phyloP scores from a whole-genome alignment of 2,797 vertebrate species.

The Dendrocincla tyrannina region DNA sequence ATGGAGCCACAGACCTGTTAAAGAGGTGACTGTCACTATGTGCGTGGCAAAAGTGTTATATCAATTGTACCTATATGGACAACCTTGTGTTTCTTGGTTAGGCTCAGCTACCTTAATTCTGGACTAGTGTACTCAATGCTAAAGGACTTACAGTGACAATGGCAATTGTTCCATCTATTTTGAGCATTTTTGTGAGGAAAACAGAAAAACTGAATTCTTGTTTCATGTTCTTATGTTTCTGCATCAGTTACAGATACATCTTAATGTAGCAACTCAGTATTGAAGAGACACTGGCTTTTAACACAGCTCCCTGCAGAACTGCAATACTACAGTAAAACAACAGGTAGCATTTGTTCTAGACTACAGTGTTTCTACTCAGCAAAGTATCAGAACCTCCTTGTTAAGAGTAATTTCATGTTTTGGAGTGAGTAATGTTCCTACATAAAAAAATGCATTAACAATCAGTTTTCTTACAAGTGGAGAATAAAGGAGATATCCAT shows the following conservation, averaged over 20 bases:
- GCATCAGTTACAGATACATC: not conserved
- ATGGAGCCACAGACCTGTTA: not conserved
- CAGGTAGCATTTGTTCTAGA: not conserved
- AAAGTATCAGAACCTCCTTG: not conserved
- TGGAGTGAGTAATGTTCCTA: not conserved
- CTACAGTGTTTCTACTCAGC: not conserved
- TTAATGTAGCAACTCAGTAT: not conserved
- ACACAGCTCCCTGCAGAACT: not conserved
- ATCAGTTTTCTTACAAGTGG: not conserved
- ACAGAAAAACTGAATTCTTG: not conserved
- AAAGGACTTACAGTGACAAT: not conserved
- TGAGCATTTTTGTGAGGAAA: not conserved
- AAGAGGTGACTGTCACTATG: not conserved
- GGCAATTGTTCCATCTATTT: not conserved
- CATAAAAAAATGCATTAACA: slow-evolving; percentile 16
- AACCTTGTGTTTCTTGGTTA: not conserved
- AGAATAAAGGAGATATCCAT: not conserved
- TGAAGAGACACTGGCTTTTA: not conserved
- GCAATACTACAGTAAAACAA: not conserved
- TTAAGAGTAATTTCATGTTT: not conserved
- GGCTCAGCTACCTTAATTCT: not conserved
- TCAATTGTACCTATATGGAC: not conserved
- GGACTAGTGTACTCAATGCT: not conserved
- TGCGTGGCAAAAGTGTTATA: not conserved
- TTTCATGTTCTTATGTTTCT: not conserved